These are phyloP conservation scores for Apodemia zela DNA, from an alignment of 2,888 invertebrate genomes.

Conservation along the genomic window DNA sequence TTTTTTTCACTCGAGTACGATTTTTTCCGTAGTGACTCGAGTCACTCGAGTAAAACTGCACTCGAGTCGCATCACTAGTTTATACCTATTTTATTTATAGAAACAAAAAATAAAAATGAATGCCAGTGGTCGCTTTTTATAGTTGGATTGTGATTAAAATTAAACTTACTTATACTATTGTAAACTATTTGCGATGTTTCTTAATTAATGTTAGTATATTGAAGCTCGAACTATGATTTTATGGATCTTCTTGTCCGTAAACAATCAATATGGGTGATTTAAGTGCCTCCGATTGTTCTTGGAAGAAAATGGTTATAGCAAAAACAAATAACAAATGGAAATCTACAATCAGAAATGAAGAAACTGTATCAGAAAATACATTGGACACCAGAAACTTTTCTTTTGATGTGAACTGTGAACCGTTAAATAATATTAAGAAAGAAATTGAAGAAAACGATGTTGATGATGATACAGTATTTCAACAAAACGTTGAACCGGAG, in stretches of 20 bases:
- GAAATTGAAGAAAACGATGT: slow-evolving; percentile 34
- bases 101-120: too few species aligned
- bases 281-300: slow-evolving; percentile 56
- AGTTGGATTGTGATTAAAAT: too few species aligned
- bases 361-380: slow-evolving; percentile 34
- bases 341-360: slow-evolving; percentile 51
- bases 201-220: background rate
- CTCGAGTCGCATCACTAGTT: too few species aligned
- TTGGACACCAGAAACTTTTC: slow-evolving; percentile 42
- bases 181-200: too few species aligned
- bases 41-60: too few species aligned
- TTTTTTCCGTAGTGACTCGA: too few species aligned
- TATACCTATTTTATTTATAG: too few species aligned
- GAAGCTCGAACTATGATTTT: slow-evolving; percentile 58
- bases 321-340: slow-evolving; percentile 65
- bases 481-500: slow-evolving; percentile 21
- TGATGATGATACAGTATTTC: slow-evolving; percentile 33
- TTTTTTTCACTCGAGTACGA: too few species aligned
- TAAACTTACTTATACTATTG: too few species aligned
- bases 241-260: slow-evolving; percentile 68
- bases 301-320: slow-evolving; percentile 71
- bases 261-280: slow-evolving; percentile 76
- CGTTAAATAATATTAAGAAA: slow-evolving; percentile 42
- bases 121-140: too few species aligned
- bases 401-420: slow-evolving; percentile 37